Evolutionary conservation across 2,888 invertebrate species (phyloP), one percentile per base, ranked within the genome.

Genomic region (Pilophorus perplexus): DNA sequence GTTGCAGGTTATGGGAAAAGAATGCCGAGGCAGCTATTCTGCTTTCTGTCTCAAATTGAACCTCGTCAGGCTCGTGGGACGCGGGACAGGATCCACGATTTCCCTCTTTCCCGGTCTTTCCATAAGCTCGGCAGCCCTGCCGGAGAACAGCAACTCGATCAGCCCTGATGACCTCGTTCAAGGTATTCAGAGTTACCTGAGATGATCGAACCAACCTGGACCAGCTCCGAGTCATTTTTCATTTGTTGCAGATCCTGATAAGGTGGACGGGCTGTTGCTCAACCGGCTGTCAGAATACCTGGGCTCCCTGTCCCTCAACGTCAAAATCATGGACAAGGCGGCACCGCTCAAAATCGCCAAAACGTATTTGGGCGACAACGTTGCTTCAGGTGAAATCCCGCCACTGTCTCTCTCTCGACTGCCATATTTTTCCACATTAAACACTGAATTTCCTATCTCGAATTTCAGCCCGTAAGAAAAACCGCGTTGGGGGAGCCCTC

Each of bases 31-130:
- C 20, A 77, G 79, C 0, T 84, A 86, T 73, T 88, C 85, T 75
- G 80, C 86, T 23, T 87, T 88, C 74, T 91, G 91, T 74, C 78
- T 90, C 37, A 91, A 90, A 75, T 79, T 90, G 69, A 89, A 90
- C 73, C 83, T 88, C 48, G 83, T 89, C 1, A 86, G 87, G 3
- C 84, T 90, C 74, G 80, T 91, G 69, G 90, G 90, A 74, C 84
- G 85, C 52, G 84, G 86, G 71, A 85, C 87, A 74, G 83, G 84
- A 71, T 82, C 85, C 72, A 85, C 88, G 75, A 81, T 88, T 3
- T 82, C 81, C 69, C 81, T 91, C 10, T 74, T 89, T 8, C 87
- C 90, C 0, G 90, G 90, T 68, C 81, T 91, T 1, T 85, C 85
- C 71, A 81, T 91, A 20, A 84, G 89, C 40, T 85, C 85, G 69